Conservation (phyloP, 2,888 invertebrate species). For the Plemyria rubiginata region DNA sequence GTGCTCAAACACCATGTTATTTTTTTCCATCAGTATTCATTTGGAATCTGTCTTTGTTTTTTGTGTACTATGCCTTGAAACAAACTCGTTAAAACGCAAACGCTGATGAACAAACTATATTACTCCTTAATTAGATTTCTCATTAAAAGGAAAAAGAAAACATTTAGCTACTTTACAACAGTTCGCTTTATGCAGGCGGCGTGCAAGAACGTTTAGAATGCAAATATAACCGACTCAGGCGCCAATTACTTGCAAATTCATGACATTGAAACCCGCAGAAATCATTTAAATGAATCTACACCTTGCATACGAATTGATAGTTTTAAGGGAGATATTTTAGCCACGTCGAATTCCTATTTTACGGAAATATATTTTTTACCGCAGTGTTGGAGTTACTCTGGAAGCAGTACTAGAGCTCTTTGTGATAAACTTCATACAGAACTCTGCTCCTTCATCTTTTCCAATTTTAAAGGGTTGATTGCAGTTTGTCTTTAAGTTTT, state of each 20-base stretch:
- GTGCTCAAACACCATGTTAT: conserved; percentile 9
- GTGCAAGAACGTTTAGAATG: conserved; percentile 47
- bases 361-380: neutral
- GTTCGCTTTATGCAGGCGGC: conserved; percentile 45
- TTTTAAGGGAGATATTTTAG: conserved; percentile 23
- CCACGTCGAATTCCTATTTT: neutral
- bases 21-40: conserved; percentile 9
- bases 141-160: conserved; percentile 35
- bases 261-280: conserved; percentile 47
- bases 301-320: conserved; percentile 45
- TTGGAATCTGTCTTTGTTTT: neutral
- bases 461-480: no score
- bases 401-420: neutral
- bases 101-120: conserved; percentile 33
- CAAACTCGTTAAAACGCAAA: conserved; percentile 23
- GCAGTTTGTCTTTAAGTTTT: no score
- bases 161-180: conserved; percentile 37
- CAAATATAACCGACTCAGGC: conserved; percentile 41
- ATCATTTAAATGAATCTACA: conserved; percentile 43
- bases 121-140: conserved; percentile 36
- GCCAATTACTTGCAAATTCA: conserved; percentile 47
- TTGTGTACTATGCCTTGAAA: neutral
- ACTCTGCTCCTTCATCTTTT: no score
- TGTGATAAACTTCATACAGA: no score
- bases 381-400: neutral